Evolutionary conservation across 2,888 invertebrate genomes (phyloP), one percentile per base, ranked within the genome.

Genomic region (Pharmacophagus antenor): DNA sequence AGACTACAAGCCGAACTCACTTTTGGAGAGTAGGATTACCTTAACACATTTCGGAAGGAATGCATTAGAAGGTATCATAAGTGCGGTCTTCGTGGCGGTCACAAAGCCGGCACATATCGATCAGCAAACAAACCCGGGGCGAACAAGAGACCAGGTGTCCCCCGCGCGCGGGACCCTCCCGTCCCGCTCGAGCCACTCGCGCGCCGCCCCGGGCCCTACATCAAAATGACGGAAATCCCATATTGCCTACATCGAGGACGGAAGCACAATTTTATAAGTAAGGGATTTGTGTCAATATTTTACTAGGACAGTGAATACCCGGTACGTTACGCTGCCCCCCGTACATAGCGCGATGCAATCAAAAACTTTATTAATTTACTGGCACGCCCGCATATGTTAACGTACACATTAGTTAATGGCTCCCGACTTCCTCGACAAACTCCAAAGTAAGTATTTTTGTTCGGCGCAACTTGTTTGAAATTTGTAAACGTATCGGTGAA

Each of bases 221-320:
- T 85, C 86, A 85, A 88, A 88, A 87, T 87, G 87, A 84, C 86
- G 86, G 84, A 88, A 88, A 88, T 85, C 87, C 88, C 88, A 90
- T 90, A 89, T 88, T 86, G 85, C 85, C 81, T 81, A 83, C 84
- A 82, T 81, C 77, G 79, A 82, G 83, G 82, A 82, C 83, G 86
- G 82, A 83, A 86, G 86, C 79, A 85, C 84, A 81, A 88, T 89
- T 90, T 90, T 89, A 89, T 89, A 90, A 89, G 87, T 89, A 88
- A 88, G 89, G 90, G 89, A 88, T 89, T 88, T 88, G 83, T 88
- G 90, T 89, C 87, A 90, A 90, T 89, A 90, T 90, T 90, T 87
- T 87, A 90, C 83, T 88, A 90, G 90, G 89, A 88, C 79, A 76
- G 81, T 77, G 79, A 79, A 79, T 74, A 71, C 71, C 70, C 69